phyloP scores from a whole-genome alignment of 1,140 invertebrate species.

The Dolichoris vasculosae region DNA sequence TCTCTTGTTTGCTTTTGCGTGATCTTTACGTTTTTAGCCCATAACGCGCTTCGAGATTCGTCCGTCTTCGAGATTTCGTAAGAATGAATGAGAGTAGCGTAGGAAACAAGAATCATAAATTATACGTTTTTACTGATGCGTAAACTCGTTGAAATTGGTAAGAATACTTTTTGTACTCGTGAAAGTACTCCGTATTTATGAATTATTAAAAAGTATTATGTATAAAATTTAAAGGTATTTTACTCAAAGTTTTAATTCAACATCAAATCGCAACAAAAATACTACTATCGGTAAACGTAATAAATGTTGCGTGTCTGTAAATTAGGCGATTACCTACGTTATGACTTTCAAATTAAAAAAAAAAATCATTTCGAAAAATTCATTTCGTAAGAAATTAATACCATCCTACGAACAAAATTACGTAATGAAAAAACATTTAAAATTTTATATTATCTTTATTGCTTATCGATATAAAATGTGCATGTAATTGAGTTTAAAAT shows the following conservation, averaged over 20 bases:
- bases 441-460: no score
- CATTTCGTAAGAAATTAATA: no score
- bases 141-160: background rate
- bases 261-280: no score
- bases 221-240: background rate
- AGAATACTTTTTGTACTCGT: background rate
- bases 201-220: background rate
- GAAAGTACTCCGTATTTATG: background rate
- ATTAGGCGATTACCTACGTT: no score
- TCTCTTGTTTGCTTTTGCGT: conserved; percentile 30
- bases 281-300: no score
- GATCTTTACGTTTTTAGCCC: background rate
- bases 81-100: background rate
- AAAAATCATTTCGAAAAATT: no score
- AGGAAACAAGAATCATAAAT: conserved; percentile 9
- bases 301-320: no score
- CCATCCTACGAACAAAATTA: no score
- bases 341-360: no score
- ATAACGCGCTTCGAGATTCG: background rate
- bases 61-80: background rate
- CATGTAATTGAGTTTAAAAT: no score
- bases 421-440: no score
- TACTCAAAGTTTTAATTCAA: background rate
- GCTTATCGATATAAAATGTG: no score
- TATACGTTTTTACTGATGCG: background rate